Evolutionary conservation across 1,140 invertebrate genomes (phyloP), one percentile per base, ranked within the genome.

Genomic region (Ephestia elutella): DNA sequence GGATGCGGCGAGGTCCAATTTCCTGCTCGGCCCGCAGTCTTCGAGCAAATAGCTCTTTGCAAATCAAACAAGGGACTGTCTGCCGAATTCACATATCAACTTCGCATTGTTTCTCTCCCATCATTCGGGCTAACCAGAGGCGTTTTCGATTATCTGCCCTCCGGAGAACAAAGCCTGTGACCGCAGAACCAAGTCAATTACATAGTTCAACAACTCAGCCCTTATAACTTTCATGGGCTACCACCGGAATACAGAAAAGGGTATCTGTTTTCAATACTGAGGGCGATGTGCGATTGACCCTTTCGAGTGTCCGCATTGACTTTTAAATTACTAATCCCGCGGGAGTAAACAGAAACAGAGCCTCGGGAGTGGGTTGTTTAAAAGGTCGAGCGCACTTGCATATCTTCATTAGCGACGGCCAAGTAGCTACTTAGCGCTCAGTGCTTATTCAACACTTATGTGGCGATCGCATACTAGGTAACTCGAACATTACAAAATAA

Each of bases 241-340:
- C 80, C 79, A 74, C 77, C 75, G 75, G 86, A 88, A 88, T 86
- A 88, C 86, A 84, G 85, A 87, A 83, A 86, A 87, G 85, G 82
- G 80, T 87, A 84, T 84, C 76, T 80, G 81, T 86, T 88, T 88
- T 86, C 82, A 86, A 86, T 86, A 86, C 79, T 65, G 63, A 62
- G 73, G 69, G 62, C 70, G 72, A 70, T 71, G 78, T 80, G 72
- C 81, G 83, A 86, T 85, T 88, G 83, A 88, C 86, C 83, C 80
- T 86, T 86, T 84, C 66, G 78, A 87, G 82, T 87, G 86, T 88
- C 82, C 78, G 82, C 82, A 88, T 88, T 88, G 86, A 88, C 86
- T 88, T 88, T 88, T 88, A 88, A 88, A 88, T 86, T 88, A 88
- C 81, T 86, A 86, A 88, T 86, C 81, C 81, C 79, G 82, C 75